A percentile compares a stretch with the other conserved stretches of the same genome.
These are phyloP conservation scores for Ciconia stormi DNA, from an alignment of 2,113 vertebrate genomes.

Conservation along the genomic window DNA sequence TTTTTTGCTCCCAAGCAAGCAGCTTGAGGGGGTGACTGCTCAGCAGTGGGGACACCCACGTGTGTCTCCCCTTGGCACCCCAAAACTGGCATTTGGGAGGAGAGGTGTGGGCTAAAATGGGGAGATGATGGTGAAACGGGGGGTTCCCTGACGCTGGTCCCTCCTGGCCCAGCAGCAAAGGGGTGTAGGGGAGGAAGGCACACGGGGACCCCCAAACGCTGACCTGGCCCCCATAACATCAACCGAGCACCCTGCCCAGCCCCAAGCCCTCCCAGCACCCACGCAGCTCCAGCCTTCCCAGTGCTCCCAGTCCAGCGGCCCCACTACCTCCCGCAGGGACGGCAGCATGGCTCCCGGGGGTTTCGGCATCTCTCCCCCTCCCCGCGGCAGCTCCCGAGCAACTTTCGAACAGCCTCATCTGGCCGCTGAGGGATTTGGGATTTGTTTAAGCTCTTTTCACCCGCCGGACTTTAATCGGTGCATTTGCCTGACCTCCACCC, in stretches of 20 bases:
- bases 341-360: rapidly evolving
- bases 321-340: background rate
- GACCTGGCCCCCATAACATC: background rate
- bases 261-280: background rate
- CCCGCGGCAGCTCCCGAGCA: background rate
- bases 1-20: background rate
- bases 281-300: background rate
- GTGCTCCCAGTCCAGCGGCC: background rate
- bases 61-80: background rate
- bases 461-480: slow-evolving; percentile 56
- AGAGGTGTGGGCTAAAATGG: background rate
- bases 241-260: rapidly evolving
- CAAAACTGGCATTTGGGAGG: background rate
- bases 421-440: slow-evolving; percentile 66
- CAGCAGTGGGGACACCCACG: background rate
- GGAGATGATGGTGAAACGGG: rapidly evolving
- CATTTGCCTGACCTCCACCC: slow-evolving; percentile 64
- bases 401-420: slow-evolving; percentile 44
- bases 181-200: background rate
- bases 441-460: slow-evolving; percentile 75
- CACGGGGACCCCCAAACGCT: rapidly evolving
- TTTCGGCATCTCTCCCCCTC: background rate
- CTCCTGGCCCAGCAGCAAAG: background rate
- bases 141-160: background rate
- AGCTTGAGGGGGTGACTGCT: background rate